phyloP scores from a whole-genome alignment of 2,888 invertebrate species.

The Hirtodrosophila trivittata region DNA sequence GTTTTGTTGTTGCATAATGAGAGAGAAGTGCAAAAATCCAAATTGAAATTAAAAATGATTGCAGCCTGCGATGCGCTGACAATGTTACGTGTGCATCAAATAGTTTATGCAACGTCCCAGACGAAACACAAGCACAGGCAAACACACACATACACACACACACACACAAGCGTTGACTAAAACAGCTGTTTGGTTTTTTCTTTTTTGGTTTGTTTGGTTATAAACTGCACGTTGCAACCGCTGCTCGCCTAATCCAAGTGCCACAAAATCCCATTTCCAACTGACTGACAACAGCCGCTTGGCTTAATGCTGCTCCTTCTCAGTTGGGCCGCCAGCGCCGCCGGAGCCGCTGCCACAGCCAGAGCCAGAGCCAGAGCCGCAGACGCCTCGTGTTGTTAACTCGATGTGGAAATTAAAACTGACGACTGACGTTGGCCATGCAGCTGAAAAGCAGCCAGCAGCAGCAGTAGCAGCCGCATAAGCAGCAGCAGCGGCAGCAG shows the following conservation, averaged over 20 bases:
- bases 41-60: slow-evolving; percentile 38
- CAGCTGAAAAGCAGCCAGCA: slow-evolving; percentile 62
- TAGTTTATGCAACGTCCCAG: slow-evolving; percentile 46
- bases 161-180: too few relatives aligned
- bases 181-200: slow-evolving; percentile 33
- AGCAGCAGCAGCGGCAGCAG: slow-evolving; percentile 10
- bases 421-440: slow-evolving; percentile 73
- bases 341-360: slow-evolving; percentile 10
- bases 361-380: background rate
- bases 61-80: slow-evolving; percentile 55
- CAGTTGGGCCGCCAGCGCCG: slow-evolving; percentile 9
- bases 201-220: slow-evolving; percentile 2
- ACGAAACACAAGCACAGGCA: slow-evolving; percentile 8
- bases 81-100: slow-evolving; percentile 47
- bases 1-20: slow-evolving; percentile 67
- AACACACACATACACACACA: slow-evolving; percentile 7
- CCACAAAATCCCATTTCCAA: slow-evolving; percentile 38
- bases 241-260: slow-evolving; percentile 44
- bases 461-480: slow-evolving; percentile 23
- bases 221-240: slow-evolving; percentile 30
- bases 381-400: slow-evolving; percentile 80
- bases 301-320: background rate
- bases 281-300: background rate
- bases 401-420: slow-evolving; percentile 84
- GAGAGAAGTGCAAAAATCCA: slow-evolving; percentile 10